Evolutionary conservation across 2,113 vertebrate genomes (phyloP).

Genomic region (Dasyprocta punctata): DNA sequence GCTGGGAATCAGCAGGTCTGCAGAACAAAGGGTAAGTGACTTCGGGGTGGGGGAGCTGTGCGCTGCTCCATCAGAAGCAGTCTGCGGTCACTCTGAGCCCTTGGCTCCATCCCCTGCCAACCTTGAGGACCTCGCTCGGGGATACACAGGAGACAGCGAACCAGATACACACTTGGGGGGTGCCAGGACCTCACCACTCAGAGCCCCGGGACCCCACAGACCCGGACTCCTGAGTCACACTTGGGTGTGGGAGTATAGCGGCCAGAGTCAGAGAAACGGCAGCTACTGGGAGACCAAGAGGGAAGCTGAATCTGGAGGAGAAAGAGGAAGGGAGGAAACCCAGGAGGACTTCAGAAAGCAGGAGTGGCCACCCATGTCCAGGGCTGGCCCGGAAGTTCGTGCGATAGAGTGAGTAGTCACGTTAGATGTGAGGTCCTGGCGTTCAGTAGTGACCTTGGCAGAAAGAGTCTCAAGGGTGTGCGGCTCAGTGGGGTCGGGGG

Average conservation of each 20-base stretch:
- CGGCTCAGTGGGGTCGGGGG: no score
- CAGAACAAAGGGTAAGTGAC: neutral
- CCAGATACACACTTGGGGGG: neutral
- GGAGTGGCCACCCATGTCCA: neutral
- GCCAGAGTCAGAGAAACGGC: neutral
- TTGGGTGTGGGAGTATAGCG: neutral
- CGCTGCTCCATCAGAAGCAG: no score
- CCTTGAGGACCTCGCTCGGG: neutral
- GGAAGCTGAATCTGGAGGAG: neutral
- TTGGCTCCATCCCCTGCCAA: neutral
- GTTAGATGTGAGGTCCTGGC: accelerated
- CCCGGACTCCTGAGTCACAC: neutral
- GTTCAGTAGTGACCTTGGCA: neutral
- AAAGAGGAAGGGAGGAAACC: neutral
- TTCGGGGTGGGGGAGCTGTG: neutral
- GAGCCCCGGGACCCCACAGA: neutral
- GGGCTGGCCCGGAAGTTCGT: neutral
- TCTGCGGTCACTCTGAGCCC: neutral
- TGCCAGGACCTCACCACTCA: neutral
- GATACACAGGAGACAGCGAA: neutral
- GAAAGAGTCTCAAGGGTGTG: neutral
- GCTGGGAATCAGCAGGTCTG: neutral
- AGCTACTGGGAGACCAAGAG: neutral
- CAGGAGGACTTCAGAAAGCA: neutral
- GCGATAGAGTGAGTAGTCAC: neutral